phyloP scores from a whole-genome alignment of 2,888 invertebrate species.

The Oscheius onirici region DNA sequence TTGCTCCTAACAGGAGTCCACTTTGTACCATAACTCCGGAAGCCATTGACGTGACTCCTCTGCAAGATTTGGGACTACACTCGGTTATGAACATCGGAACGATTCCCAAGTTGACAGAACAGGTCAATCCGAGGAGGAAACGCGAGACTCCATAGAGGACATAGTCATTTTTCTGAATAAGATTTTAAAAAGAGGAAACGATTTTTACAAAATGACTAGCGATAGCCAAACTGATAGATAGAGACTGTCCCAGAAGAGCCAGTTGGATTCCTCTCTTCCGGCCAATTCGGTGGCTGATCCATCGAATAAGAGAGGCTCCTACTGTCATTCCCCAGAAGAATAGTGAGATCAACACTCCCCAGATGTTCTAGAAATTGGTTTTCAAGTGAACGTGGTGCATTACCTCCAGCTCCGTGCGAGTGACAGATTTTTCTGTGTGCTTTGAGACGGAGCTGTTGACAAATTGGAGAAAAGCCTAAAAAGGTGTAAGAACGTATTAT shows the following conservation, averaged over 20 bases:
- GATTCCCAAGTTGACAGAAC: constrained; percentile 49
- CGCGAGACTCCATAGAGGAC: constrained; percentile 49
- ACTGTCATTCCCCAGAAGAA: constrained; percentile 55
- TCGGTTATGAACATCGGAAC: constrained; percentile 53
- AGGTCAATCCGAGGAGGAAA: constrained; percentile 50
- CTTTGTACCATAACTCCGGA: constrained; percentile 59
- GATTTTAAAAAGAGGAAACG: neutral
- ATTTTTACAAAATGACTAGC: constrained; percentile 41
- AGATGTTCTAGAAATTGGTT: constrained; percentile 43
- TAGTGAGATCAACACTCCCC: constrained; percentile 52
- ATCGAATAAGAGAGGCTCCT: constrained; percentile 40
- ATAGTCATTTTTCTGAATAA: constrained; percentile 32
- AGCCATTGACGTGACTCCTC: constrained; percentile 58
- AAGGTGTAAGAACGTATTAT: too few species aligned
- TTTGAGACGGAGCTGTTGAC: constrained; percentile 30
- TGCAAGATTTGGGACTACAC: constrained; percentile 54
- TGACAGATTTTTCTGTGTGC: constrained; percentile 2
- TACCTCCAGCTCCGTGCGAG: constrained; percentile 2
- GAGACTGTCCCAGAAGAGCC: constrained; percentile 36
- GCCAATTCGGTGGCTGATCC: constrained; percentile 11
- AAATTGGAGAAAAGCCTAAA: constrained; percentile 45
- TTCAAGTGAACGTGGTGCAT: neutral
- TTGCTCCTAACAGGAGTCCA: constrained; percentile 51
- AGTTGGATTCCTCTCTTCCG: constrained; percentile 20
- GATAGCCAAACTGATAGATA: constrained; percentile 36